phyloP scores from a whole-genome alignment of 2,113 vertebrate species.

The Laticauda colubrina region DNA sequence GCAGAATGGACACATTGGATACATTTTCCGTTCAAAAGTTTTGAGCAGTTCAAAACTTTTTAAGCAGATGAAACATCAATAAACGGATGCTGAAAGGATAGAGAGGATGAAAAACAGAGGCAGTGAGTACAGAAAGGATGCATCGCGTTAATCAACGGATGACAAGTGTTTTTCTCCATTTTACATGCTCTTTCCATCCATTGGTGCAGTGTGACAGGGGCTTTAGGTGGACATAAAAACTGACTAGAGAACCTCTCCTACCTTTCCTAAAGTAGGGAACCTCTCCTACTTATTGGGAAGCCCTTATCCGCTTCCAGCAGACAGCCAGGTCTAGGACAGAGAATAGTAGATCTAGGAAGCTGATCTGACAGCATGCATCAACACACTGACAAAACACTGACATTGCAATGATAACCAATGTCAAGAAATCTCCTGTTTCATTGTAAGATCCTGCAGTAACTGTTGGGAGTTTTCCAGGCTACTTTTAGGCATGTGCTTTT shows the following conservation, averaged over 20 bases:
- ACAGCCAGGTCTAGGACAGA: background rate
- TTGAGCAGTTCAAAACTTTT: too few species aligned
- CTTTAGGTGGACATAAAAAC: background rate
- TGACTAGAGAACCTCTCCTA: background rate
- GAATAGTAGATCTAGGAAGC: background rate
- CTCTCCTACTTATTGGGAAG: background rate
- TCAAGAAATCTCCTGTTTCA: background rate
- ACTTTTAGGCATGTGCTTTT: background rate
- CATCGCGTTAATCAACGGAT: too few species aligned
- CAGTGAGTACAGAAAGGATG: too few species aligned
- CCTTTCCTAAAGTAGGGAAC: background rate
- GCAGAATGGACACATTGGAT: too few species aligned
- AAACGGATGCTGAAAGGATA: too few species aligned
- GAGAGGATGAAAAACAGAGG: too few species aligned
- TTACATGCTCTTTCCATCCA: too few species aligned
- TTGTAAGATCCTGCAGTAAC: background rate
- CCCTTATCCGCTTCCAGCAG: background rate
- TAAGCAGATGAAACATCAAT: too few species aligned
- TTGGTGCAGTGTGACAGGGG: too few species aligned
- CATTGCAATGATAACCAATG: background rate
- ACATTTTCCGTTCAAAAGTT: too few species aligned
- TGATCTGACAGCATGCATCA: background rate
- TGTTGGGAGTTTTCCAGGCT: background rate
- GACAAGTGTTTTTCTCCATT: too few species aligned
- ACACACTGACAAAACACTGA: background rate